Conservation (phyloP, 2,113 vertebrate genomes). For the Caranx melampygus region DNA sequence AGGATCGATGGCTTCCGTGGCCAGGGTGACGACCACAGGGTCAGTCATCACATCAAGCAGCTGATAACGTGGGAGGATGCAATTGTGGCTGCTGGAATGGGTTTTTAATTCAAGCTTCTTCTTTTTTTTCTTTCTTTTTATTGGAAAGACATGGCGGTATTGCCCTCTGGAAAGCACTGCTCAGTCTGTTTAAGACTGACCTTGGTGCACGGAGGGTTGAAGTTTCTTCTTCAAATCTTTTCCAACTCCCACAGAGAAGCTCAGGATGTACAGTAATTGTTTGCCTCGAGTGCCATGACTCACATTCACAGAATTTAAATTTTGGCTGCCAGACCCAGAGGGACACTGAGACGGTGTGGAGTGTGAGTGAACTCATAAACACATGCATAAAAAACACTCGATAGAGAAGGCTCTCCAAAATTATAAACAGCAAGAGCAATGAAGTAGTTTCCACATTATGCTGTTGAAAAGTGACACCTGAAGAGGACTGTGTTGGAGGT, state of each 20-base stretch:
- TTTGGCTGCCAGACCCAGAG: constrained; percentile 16
- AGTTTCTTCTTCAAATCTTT: constrained; percentile 47
- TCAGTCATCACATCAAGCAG: constrained; percentile 65
- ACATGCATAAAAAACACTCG: background rate
- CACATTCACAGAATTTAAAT: constrained; percentile 26
- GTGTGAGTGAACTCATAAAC: constrained; percentile 29
- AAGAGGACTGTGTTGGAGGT: background rate
- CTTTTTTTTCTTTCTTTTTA: constrained; percentile 51
- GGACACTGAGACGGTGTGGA: background rate
- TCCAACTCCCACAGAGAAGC: constrained; percentile 43
- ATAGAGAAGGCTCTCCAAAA: constrained; percentile 6
- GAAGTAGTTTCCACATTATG: background rate
- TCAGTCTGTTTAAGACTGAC: constrained; percentile 57
- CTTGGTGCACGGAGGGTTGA: constrained; percentile 30
- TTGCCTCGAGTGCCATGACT: constrained; percentile 39
- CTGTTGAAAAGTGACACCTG: background rate
- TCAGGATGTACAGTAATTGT: constrained; percentile 52
- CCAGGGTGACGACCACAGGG: constrained; percentile 65
- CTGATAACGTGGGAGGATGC: constrained; percentile 68
- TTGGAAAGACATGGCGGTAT: constrained; percentile 53
- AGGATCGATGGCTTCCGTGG: constrained; percentile 64
- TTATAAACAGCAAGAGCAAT: background rate
- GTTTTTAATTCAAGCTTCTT: constrained; percentile 70
- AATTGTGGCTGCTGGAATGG: constrained; percentile 63
- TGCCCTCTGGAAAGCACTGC: constrained; percentile 54